Base-by-base conservation (phyloP, 2,888 invertebrate genomes). In the Ichneumon xanthorius region DNA sequence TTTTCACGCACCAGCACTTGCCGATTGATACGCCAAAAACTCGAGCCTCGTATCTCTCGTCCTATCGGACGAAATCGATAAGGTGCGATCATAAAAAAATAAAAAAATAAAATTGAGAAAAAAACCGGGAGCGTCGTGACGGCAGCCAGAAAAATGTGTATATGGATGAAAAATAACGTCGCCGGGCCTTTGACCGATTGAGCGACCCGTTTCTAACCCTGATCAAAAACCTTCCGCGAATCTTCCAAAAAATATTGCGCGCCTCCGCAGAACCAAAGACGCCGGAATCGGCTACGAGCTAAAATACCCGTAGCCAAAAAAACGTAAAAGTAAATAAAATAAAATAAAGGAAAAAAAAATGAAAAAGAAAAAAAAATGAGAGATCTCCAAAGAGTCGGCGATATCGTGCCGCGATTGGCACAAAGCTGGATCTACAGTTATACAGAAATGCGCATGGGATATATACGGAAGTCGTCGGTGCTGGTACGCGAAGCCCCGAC, bases 401-500 rank as follows among this genome's bases (percentile, higher is more conserved):
- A 63, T 33, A 33, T 63, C 63, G 63, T 33, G 63, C 16, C 16
- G 33, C 63, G 16, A 63, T 63, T 63, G 63, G 30, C 63, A 16
- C 63, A 30, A 33, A 63, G 63, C 63, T 63, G 63, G 16, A 33
- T 16, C 33, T 63, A 63, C 63, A 33, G 63, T 63, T 63, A 63
- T 63, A 63, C 63, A 33, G 14, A 72, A 26, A 58, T 58, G 11
- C 70, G 26, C 4, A 58, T 30, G 33, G 14, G 30, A 45, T 48
- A 30, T 63, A 63, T 75, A 48, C 48, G 48, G 61, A 63, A 75
- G 75, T 75, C 75, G 63, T 61, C 48, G 30, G 61, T 58, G 48
- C 61, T 40, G 55, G 55, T 55, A 80, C 45, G 45, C 71, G 55
- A 72, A 77, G 72, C 75, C 37, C 70, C 68, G 61, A 58, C 72